These are phyloP conservation scores for Sminthurides aquaticus DNA, from an alignment of 2,888 invertebrate genomes.

Conservation along the genomic window DNA sequence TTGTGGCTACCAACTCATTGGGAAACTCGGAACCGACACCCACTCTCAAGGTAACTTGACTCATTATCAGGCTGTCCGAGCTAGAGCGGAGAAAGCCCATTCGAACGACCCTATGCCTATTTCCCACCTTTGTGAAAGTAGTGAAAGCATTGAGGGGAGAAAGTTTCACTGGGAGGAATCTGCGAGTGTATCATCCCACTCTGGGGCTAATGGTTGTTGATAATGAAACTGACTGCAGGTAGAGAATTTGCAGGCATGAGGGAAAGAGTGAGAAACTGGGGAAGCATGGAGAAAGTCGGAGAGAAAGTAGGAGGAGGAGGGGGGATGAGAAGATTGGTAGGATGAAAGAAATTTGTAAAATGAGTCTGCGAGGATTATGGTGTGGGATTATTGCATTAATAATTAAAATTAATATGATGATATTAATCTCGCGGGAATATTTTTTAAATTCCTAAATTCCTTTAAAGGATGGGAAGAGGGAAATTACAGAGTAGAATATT, in stretches of 20 bases:
- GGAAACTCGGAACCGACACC: slow-evolving; percentile 12
- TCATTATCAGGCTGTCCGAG: not conserved
- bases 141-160: too few species aligned
- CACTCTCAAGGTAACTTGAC: slow-evolving; percentile 9
- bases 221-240: too few species aligned
- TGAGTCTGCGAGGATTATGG: not conserved
- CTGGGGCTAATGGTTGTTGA: too few species aligned
- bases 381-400: not conserved
- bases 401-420: not conserved
- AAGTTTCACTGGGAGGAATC: too few species aligned
- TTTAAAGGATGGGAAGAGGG: not conserved
- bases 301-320: not conserved
- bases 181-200: too few species aligned
- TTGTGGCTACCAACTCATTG: slow-evolving; percentile 11
- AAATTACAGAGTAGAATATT: not conserved
- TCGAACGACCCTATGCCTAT: too few species aligned
- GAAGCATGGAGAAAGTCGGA: not conserved
- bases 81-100: too few species aligned
- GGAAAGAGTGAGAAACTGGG: too few species aligned
- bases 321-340: not conserved
- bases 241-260: too few species aligned
- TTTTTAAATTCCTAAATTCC: not conserved
- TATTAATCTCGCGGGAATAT: not conserved
- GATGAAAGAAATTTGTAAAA: not conserved
- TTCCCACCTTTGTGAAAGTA: too few species aligned